Percentiles rank a stretch among this genome's conserved stretches.
These are phyloP conservation scores for Spinibarbus caldwelli DNA, from an alignment of 2,797 vertebrate genomes.

Conservation along the genomic window DNA sequence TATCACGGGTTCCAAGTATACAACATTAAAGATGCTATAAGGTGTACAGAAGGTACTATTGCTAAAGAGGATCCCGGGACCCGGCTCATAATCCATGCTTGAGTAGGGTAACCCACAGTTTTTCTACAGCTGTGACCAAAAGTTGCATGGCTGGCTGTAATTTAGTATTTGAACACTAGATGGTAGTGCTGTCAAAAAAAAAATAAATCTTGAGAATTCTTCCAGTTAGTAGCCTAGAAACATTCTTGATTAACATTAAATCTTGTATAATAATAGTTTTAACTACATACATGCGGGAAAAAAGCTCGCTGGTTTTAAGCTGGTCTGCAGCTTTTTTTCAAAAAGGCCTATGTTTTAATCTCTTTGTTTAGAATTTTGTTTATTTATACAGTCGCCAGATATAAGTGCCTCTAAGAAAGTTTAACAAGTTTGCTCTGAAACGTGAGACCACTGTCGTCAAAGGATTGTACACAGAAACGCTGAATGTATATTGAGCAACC, in stretches of 20 bases:
- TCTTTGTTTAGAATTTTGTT: no score
- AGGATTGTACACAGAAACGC: neutral
- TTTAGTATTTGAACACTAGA: constrained; percentile 43
- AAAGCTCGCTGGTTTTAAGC: neutral
- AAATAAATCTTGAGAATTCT: neutral
- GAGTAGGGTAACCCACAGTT: neutral
- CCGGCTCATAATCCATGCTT: neutral
- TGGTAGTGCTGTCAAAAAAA: constrained; percentile 31
- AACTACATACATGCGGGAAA: neutral
- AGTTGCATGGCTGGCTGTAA: neutral
- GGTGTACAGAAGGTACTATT: neutral
- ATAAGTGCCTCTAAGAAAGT: neutral
- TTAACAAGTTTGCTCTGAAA: neutral
- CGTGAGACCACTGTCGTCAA: neutral
- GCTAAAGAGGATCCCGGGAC: neutral
- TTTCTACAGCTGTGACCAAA: constrained; percentile 1
- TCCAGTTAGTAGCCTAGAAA: neutral
- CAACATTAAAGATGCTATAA: neutral
- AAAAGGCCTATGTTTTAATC: neutral
- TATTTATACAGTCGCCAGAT: neutral
- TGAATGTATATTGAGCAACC: constrained; percentile 1
- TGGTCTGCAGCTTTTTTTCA: no score
- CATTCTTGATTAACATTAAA: neutral
- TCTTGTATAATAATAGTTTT: neutral
- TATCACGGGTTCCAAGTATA: neutral